Percentiles rank a stretch among this genome's conserved stretches.
These are phyloP conservation scores for Platypus cylindrus DNA, from an alignment of 2,888 invertebrate species.

Conservation along the genomic window DNA sequence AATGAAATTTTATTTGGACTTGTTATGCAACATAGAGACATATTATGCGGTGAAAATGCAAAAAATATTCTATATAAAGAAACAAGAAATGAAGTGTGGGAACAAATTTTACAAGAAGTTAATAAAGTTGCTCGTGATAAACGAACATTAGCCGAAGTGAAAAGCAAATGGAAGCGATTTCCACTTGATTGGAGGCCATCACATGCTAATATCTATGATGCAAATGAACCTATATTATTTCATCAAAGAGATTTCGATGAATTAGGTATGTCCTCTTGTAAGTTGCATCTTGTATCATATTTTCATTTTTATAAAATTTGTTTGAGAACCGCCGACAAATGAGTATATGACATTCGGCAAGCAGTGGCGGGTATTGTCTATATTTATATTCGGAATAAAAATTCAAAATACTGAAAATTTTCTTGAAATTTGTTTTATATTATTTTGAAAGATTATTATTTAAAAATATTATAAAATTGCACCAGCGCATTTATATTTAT, in stretches of 20 bases:
- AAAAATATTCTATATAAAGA: constrained; percentile 22
- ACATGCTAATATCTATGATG: constrained; percentile 4
- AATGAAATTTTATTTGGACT: constrained; percentile 22
- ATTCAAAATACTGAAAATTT: constrained; percentile 3
- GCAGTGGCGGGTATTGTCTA: constrained; percentile 2
- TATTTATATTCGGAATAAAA: constrained; percentile 5
- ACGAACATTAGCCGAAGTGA: constrained; percentile 27
- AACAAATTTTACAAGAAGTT: constrained; percentile 23
- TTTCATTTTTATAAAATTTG: constrained; percentile 5
- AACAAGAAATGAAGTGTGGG: constrained; percentile 24
- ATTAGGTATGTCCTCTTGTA: constrained; percentile 18
- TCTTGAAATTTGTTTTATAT: neutral
- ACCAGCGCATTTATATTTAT: too few relatives aligned
- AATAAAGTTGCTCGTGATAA: constrained; percentile 25
- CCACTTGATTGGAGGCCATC: too few relatives aligned
- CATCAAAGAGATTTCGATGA: constrained; percentile 17
- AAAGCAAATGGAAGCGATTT: constrained; percentile 30
- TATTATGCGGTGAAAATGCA: constrained; percentile 23
- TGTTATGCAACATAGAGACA: constrained; percentile 21
- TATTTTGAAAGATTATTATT: neutral
- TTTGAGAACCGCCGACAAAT: constrained; percentile 11
- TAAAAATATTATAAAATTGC: neutral
- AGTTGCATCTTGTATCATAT: constrained; percentile 5
- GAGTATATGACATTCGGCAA: constrained; percentile 3
- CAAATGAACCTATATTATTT: too few relatives aligned